phyloP scores from a whole-genome alignment of 2,888 invertebrate species.

The Callimorpha dominula region DNA sequence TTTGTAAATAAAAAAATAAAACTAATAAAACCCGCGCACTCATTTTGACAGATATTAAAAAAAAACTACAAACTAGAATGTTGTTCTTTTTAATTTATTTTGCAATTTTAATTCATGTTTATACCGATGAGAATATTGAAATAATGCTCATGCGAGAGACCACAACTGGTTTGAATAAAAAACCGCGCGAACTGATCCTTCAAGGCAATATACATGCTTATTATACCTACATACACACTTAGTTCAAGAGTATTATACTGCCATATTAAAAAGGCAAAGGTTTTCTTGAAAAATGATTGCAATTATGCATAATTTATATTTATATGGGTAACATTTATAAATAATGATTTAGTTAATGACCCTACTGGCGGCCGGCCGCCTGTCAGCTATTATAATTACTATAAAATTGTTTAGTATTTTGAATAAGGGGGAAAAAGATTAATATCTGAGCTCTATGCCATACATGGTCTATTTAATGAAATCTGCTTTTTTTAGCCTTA shows the following conservation, averaged over 20 bases:
- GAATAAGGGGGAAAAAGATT: no score
- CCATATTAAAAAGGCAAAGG: slow-evolving; percentile 47
- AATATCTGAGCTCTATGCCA: no score
- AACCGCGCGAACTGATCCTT: slow-evolving; percentile 52
- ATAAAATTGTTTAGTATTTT: not conserved
- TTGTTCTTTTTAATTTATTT: slow-evolving; percentile 24
- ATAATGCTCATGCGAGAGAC: slow-evolving; percentile 36
- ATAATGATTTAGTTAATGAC: slow-evolving; percentile 41
- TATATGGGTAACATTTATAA: slow-evolving; percentile 30
- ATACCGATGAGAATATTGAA: slow-evolving; percentile 2
- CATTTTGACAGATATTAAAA: slow-evolving; percentile 53
- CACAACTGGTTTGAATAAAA: slow-evolving; percentile 7
- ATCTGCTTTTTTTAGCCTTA: no score
- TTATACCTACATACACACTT: slow-evolving; percentile 21
- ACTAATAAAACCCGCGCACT: slow-evolving; percentile 58
- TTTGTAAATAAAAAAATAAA: slow-evolving; percentile 61
- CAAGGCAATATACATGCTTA: slow-evolving; percentile 42
- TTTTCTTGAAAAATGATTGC: slow-evolving; percentile 6
- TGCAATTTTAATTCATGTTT: slow-evolving; percentile 36
- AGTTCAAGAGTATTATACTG: slow-evolving; percentile 34
- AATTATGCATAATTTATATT: slow-evolving; percentile 20
- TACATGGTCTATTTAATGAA: no score
- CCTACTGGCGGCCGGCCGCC: slow-evolving; percentile 29
- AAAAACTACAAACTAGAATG: slow-evolving; percentile 23
- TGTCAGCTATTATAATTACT: not conserved